Base-by-base conservation (phyloP, 2,113 vertebrate species). In the Poeciliopsis retropinna region DNA sequence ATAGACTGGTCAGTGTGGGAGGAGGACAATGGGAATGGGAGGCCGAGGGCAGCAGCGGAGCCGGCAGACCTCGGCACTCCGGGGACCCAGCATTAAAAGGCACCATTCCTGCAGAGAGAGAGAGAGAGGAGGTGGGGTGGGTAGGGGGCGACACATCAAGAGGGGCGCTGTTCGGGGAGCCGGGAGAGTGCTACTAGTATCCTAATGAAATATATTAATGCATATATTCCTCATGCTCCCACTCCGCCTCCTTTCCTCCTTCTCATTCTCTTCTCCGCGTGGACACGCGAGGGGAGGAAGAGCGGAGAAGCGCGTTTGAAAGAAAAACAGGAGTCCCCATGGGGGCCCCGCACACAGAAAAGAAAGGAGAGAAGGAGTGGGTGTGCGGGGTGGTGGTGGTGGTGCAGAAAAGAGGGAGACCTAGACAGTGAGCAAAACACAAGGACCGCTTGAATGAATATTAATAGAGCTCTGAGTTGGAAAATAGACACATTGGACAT, bases 131-230 rank as follows among this genome's bases (percentile, higher is more conserved):
- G 4, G 30, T 4, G 30, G 30, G 1, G 30, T 3, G 3, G 30
- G 30, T 3, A 4, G 30, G 30, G 30, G 30, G 30, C 74, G 67
- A 1, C 74, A 92, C 89, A 93, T 92, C 86, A 92, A 92, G 85
- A 78, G 57, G 64, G 85, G 80, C 69, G 80, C 82, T 87, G 83
- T 80, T 89, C 82, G 44, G 79, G 79, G 82, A 88, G 84, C 82
- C 70, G 82, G 77, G 15, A 57, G 51, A 75, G 62, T 72, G 84
- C 87, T 69, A 75, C 88, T 73, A 76, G 84, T 88, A 77, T 76
- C 92, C 84, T 90, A 92, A 90, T 91, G 83, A 94, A 93, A 92
- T 90, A 90, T 92, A 92, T 91, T 85, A 93, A 92, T 88, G 89
- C 87, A 90, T 87, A 89, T 81, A 83, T 88, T 88, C 83, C 80